Percentiles rank a stretch among this genome's conserved stretches.
phyloP scores from a whole-genome alignment of 2,113 vertebrate species.

The Sciurus niger region DNA sequence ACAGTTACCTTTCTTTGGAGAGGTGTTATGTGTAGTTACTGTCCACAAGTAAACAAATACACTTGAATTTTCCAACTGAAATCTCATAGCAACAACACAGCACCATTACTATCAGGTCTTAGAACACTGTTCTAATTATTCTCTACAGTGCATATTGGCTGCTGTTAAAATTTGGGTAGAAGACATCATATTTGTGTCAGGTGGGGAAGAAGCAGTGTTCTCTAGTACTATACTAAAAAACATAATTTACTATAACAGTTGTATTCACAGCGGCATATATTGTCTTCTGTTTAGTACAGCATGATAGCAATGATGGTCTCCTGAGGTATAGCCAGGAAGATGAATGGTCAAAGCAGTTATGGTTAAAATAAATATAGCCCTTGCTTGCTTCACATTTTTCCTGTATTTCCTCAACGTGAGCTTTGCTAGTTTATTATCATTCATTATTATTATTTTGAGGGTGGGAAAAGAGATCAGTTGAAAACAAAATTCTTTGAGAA shows the following conservation, averaged over 20 bases:
- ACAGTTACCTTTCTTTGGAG: background rate
- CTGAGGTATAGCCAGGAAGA: background rate
- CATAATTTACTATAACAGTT: background rate
- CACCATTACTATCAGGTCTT: background rate
- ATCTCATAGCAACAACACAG: background rate
- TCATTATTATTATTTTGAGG: background rate
- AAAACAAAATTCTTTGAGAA: slow-evolving; percentile 67
- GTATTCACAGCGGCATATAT: too few relatives aligned
- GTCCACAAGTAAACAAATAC: background rate
- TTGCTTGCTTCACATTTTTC: background rate
- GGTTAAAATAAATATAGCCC: background rate
- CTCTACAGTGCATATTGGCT: background rate
- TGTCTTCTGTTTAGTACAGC: background rate
- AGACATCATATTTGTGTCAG: background rate
- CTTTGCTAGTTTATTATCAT: background rate
- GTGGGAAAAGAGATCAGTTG: slow-evolving; percentile 24
- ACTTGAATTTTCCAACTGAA: background rate
- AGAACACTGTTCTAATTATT: background rate
- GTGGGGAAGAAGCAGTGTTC: background rate
- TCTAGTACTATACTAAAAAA: background rate
- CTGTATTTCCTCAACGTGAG: background rate
- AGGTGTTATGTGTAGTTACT: background rate
- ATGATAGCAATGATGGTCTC: background rate
- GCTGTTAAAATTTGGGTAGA: background rate
- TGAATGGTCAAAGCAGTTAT: background rate